Conservation (phyloP, 2,888 invertebrate genomes). For the Hydroisotoma schaefferi region DNA sequence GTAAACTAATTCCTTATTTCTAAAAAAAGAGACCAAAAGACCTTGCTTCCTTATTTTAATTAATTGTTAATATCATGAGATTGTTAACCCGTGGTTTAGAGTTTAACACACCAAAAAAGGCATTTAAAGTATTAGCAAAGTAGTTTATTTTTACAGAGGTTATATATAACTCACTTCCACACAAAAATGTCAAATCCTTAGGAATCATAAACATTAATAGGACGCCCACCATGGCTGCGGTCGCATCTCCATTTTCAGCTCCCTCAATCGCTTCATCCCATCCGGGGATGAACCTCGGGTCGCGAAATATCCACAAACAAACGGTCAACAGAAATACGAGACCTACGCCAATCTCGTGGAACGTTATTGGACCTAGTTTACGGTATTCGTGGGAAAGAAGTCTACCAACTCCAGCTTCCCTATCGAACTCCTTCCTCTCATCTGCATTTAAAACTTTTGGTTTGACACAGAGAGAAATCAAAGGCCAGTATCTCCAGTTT, state of each 20-base stretch:
- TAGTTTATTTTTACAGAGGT: neutral
- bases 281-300: constrained; percentile 34
- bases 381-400: constrained; percentile 20
- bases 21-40: too few species aligned
- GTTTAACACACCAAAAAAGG: neutral
- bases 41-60: too few species aligned
- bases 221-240: constrained; percentile 70
- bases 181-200: constrained; percentile 69
- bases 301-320: constrained; percentile 23
- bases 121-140: neutral
- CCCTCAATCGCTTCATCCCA: constrained; percentile 26
- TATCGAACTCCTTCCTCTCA: neutral
- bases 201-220: constrained; percentile 80
- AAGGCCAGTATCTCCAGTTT: constrained; percentile 24
- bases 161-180: constrained; percentile 21
- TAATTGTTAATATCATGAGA: too few species aligned
- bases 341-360: constrained; percentile 27
- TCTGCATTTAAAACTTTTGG: constrained; percentile 1
- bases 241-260: constrained; percentile 33
- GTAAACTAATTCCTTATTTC: too few species aligned
- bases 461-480: constrained; percentile 8
- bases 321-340: constrained; percentile 14
- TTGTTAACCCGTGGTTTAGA: too few species aligned
- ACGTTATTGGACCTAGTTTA: constrained; percentile 27
- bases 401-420: constrained; percentile 13